Percentiles rank a stretch among this genome's conserved stretches.
Conservation (phyloP, 2,888 invertebrate species). For the Philaethria dido region DNA sequence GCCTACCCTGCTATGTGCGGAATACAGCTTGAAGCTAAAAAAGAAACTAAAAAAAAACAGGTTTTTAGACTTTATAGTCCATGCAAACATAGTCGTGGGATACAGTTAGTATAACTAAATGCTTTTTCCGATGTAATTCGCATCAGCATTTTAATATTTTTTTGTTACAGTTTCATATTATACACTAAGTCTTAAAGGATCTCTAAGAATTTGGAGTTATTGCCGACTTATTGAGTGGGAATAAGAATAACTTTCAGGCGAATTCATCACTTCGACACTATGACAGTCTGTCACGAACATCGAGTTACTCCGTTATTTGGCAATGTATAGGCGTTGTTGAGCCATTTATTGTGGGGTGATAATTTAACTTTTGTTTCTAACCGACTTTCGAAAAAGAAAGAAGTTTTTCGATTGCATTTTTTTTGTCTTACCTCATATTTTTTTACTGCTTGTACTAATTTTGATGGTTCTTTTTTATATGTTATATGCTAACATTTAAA, state of each 20-base stretch:
- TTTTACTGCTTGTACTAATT: too few relatives aligned
- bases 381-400: too few relatives aligned
- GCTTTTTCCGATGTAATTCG: too few relatives aligned
- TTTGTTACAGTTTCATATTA: neutral
- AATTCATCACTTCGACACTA: constrained; percentile 27
- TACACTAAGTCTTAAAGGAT: constrained; percentile 2
- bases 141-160: neutral
- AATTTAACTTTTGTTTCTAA: constrained; percentile 7
- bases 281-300: constrained; percentile 29
- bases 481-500: too few relatives aligned
- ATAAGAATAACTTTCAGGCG: constrained; percentile 29
- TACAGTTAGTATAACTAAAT: too few relatives aligned
- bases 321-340: constrained; percentile 5
- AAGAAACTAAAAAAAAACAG: too few relatives aligned
- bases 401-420: too few relatives aligned
- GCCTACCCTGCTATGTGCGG: too few relatives aligned
- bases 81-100: too few relatives aligned
- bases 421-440: neutral
- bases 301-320: constrained; percentile 10
- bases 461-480: too few relatives aligned
- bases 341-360: neutral
- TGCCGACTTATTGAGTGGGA: constrained; percentile 36
- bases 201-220: constrained; percentile 31
- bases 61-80: too few relatives aligned
- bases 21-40: too few relatives aligned